Conservation (phyloP, 2,113 vertebrate species). For the Isichthys henryi region DNA sequence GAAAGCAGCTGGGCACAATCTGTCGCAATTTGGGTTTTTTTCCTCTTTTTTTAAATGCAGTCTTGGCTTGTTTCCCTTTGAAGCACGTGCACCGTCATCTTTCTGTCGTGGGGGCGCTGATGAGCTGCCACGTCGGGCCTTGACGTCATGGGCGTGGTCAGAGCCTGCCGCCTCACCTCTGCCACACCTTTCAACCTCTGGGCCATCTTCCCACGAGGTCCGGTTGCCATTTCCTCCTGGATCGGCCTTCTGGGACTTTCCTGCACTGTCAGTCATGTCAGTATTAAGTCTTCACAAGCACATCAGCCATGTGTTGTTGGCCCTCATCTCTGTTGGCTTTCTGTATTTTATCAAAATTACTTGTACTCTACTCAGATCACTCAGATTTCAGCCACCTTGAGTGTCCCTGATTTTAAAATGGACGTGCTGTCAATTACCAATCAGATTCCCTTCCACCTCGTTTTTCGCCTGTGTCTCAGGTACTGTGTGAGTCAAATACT, state of each 20-base stretch:
- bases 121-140: not conserved
- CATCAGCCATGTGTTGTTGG: not conserved
- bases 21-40: slow-evolving; percentile 48
- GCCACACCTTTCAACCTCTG: not conserved
- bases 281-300: not conserved
- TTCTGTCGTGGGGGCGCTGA: slow-evolving; percentile 26
- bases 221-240: not conserved
- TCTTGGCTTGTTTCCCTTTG: slow-evolving; percentile 65
- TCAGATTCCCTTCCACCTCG: not conserved
- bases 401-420: not conserved
- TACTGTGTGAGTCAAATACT: not conserved
- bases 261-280: not conserved
- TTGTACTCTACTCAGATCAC: not conserved
- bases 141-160: too few species aligned
- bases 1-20: slow-evolving; percentile 67
- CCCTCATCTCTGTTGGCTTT: not conserved
- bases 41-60: slow-evolving; percentile 38
- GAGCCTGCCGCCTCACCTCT: not conserved
- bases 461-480: not conserved
- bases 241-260: not conserved
- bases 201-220: not conserved
- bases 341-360: not conserved
- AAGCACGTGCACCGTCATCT: slow-evolving; percentile 36
- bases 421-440: not conserved
- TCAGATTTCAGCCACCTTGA: not conserved